Base-by-base conservation (phyloP, 2,888 invertebrate species). In the Yponomeuta sedellus region DNA sequence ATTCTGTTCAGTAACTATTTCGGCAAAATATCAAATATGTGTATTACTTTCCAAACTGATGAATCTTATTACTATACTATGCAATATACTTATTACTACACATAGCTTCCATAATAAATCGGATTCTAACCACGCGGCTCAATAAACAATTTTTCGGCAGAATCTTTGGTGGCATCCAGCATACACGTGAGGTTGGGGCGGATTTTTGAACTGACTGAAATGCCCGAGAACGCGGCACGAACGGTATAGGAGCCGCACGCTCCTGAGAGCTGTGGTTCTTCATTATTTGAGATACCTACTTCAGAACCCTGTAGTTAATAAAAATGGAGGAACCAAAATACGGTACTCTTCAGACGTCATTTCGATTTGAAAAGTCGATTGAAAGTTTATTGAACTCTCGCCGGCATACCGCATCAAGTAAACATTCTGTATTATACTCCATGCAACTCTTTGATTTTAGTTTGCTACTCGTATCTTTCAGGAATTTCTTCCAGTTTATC, bases 111-210 rank as follows among this genome's bases (percentile, higher is more conserved):
- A 28, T 28, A 28, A 28, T 4, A 28, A 28, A 2, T 28, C 28
- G 2, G 3, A 28, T 4, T 28, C 2, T 28, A 2, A 5, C 28
- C 28, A 28, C 28, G 28, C 28, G 28, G 28, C 28, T 28, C 28
- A 28, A 95, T 93, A 72, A 88, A 94, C 57, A 94, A 77, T 74
- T 93, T 93, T 68, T 92, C 92, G 1, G 91, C 82, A 22, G 92
- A 91, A 71, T 93, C 92, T 71, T 92, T 92, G 78, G 94, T 92
- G 10, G 92, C 92, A 70, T 93, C 93, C 73, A 92, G 92, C 74
- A 95, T 93, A 80, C 95, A 95, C 95, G 95, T 95, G 94, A 12
- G 95, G 95, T 71, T 95, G 95, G 1, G 95, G 95, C 64, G 95
- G 95, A 81, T 94, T 94, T 80, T 94, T 94, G 72, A 95, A 95